Evolutionary conservation across 2,797 vertebrate species (phyloP).

Genomic region (Leucoraja ocellata): DNA sequence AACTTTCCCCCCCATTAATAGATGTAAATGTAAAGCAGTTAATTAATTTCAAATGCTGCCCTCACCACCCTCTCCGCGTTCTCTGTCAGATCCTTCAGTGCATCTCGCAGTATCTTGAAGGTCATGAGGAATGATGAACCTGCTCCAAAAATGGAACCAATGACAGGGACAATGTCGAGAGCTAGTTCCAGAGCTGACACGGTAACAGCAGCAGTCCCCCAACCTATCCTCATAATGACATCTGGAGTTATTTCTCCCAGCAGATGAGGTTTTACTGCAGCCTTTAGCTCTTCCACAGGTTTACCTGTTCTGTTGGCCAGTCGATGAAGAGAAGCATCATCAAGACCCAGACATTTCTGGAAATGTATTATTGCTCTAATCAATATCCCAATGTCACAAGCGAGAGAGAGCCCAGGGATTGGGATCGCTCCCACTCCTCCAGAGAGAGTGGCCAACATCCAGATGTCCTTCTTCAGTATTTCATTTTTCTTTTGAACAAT

Average conservation of each 20-base stretch:
- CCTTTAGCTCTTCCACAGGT: neutral
- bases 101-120: neutral
- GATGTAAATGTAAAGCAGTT: neutral
- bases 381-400: neutral
- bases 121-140: neutral
- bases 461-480: neutral
- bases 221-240: neutral
- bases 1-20: neutral
- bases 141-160: neutral
- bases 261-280: neutral
- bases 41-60: neutral
- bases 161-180: accelerated
- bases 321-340: neutral
- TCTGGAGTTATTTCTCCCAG: neutral
- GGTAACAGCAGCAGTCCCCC: accelerated
- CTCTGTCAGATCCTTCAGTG: neutral
- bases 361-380: neutral
- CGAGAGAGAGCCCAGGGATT: no score
- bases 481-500: constrained; percentile 6
- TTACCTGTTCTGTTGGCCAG: neutral
- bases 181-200: accelerated
- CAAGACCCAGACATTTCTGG: neutral
- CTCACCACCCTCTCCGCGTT: neutral
- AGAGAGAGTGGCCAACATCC: neutral
- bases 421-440: neutral